phyloP scores from a whole-genome alignment of 2,113 vertebrate genomes.

The Amia ocellicauda region DNA sequence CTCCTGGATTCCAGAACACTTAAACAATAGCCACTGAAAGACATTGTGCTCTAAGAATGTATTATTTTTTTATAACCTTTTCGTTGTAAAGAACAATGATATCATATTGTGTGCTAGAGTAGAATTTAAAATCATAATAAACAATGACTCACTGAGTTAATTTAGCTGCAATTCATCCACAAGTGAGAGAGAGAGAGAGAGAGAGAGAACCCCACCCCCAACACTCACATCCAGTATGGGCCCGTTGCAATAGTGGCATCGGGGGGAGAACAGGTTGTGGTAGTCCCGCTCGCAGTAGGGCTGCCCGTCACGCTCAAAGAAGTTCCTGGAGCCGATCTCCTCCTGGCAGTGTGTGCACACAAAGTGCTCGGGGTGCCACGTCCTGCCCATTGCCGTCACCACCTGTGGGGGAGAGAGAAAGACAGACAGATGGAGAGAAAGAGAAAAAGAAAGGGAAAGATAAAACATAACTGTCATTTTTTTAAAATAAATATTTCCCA shows the following conservation, averaged over 20 bases:
- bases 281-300: constrained; percentile 98
- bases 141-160: no score
- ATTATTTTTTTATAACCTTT: no score
- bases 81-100: no score
- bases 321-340: constrained; percentile 96
- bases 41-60: no score
- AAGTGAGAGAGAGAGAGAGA: no score
- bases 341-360: constrained; percentile 98
- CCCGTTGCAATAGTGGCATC: constrained; percentile 96
- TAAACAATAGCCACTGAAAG: constrained; percentile 4
- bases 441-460: background rate
- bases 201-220: background rate
- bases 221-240: constrained; percentile 93
- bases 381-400: constrained; percentile 96
- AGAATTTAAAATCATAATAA: no score
- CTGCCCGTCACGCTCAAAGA: constrained; percentile 94
- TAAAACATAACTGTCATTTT: no score
- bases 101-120: background rate
- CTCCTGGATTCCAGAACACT: constrained; percentile 15
- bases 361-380: constrained; percentile 98
- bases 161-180: no score
- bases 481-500: no score
- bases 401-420: constrained; percentile 64
- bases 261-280: constrained; percentile 93
- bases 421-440: background rate